Base-by-base conservation (phyloP, 2,113 vertebrate genomes). In the Carassius auratus region DNA sequence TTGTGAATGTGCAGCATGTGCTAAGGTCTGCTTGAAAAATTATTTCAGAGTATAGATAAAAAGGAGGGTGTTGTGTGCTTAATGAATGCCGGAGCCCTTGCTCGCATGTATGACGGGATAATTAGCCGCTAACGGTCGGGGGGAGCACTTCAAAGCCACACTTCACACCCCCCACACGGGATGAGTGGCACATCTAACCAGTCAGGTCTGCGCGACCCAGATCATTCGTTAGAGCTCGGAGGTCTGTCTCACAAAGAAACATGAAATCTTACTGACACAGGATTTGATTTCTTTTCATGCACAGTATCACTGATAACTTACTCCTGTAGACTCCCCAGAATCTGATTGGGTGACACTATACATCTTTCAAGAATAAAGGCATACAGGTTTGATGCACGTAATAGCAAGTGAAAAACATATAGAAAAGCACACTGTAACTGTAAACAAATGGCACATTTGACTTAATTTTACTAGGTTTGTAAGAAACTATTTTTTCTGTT, bases 111-210 rank as follows among this genome's bases (percentile, higher is more conserved):
- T 91, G 91, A 94, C 92, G 92, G 90, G 89, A 91, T 94, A 94
- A 95, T 94, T 94, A 94, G 90, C 33, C 88, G 76, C 90, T 77
- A 93, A 93, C 89, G 90, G 92, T 93, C 90, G 85, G 87, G 92
- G 89, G 87, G 52, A 92, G 91, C 91, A 92, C 93, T 94, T 95
- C 94, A 94, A 94, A 94, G 90, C 88, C 90, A 86, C 90, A 90
- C 80, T 93, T 93, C 90, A 92, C 92, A 50, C 90, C 89, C 76
- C 55, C 87, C 88, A 90, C 92, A 90, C 88, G 88, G 88, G 85
- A 89, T 74, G 85, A 59, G 87, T 88, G 89, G 91, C 86, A 84
- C 90, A 87, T 93, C 91, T 90, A 85, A 90, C 90, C 92, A 92
- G 92, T 94, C 92, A 91, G 90, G 90, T 91, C 90, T 83, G 89